Evolutionary conservation across 2,888 invertebrate genomes (phyloP).

Genomic region (Drosophila fulvimacula): DNA sequence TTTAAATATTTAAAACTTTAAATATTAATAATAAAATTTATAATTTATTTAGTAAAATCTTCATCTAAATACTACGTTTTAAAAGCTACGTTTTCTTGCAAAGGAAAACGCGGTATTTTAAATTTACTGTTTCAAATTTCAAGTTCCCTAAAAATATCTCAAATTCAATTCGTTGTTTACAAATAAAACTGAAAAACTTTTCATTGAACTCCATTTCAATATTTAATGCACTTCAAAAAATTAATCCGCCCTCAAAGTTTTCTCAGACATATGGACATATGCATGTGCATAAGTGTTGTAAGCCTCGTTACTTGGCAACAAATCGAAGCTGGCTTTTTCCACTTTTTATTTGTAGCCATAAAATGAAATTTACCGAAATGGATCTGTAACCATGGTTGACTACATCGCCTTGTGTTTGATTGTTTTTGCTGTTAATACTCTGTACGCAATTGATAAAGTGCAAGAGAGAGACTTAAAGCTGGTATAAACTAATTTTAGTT

Average conservation of each 20-base stretch:
- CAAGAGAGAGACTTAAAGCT: not conserved
- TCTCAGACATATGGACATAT: not conserved
- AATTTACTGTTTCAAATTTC: too few species aligned
- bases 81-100: too few species aligned
- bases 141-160: not conserved
- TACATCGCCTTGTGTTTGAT: slow-evolving; percentile 9
- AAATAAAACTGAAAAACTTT: not conserved
- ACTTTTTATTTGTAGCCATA: slow-evolving; percentile 2
- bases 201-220: not conserved
- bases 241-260: slow-evolving; percentile 1
- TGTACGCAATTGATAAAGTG: not conserved
- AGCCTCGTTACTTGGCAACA: slow-evolving; percentile 14
- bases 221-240: not conserved
- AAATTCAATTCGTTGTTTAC: not conserved
- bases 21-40: too few species aligned
- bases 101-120: too few species aligned
- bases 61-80: too few species aligned
- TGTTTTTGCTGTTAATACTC: slow-evolving; percentile 4
- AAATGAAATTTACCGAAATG: slow-evolving; percentile 18
- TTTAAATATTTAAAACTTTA: too few species aligned
- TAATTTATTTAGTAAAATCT: too few species aligned
- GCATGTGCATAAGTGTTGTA: not conserved
- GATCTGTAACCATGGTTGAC: slow-evolving; percentile 31
- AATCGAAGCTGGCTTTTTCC: slow-evolving; percentile 2
- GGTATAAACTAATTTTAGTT: not conserved